Evolutionary conservation across 2,888 invertebrate species (phyloP), one percentile per base, ranked within the genome.

Genomic region (Bombyx huttoni): DNA sequence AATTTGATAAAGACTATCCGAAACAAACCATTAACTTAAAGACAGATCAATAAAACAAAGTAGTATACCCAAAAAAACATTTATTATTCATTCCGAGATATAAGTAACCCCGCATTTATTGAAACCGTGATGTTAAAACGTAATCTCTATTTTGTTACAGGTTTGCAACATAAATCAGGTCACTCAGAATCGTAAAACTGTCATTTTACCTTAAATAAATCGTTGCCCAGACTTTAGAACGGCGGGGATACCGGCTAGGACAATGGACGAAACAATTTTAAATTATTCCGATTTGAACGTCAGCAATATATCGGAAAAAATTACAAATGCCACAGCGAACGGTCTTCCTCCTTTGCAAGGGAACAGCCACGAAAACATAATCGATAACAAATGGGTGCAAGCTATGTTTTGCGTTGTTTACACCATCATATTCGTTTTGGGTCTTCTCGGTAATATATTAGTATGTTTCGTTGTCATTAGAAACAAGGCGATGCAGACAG

Each of bases 401-500:
- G 90, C 92, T 12, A 68, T 91, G 49, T 95, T 96, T 75, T 94
- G 92, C 70, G 87, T 93, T 54, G 68, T 96, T 56, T 98, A 98
- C 81, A 91, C 93, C 8, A 89, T 92, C 12, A 96, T 98, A 58
- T 99, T 98, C 75, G 90, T 96, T 0, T 88, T 97, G 48, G 99
- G 99, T 3, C 89, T 97, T 1, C 92, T 94, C 63, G 98, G 98
- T 0, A 98, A 98, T 78, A 90, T 94, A 0, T 86, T 99, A 13
- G 98, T 99, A 24, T 97, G 97, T 70, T 98, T 94, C 73, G 98
- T 99, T 13, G 98, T 99, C 7, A 91, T 95, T 45, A 90, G 96
- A 35, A 98, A 98, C 81, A 94, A 93, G 62, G 94, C 96, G 34
- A 98, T 99, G 98, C 98, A 98, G 75, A 98, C 98, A 0, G 98